Evolutionary conservation across 2,888 invertebrate species (phyloP).

Genomic region (Metellina segmentata): DNA sequence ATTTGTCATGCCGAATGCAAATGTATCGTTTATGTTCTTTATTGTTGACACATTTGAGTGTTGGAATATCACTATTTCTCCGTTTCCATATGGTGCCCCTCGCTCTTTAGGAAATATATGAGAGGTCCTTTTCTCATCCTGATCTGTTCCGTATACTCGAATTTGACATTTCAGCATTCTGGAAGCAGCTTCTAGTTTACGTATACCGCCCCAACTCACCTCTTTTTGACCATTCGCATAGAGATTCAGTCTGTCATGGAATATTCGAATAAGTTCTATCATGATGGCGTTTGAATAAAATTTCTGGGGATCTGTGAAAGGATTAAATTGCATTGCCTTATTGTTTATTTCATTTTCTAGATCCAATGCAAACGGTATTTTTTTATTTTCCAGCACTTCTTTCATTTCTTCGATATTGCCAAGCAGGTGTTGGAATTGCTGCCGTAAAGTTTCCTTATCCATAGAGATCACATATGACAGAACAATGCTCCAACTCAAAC

Average conservation of each 20-base stretch:
- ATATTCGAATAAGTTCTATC: slow-evolving; percentile 1
- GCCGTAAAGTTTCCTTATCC: not conserved
- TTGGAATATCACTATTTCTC: slow-evolving; percentile 14
- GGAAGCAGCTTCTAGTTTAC: slow-evolving; percentile 34
- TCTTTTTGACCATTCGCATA: not conserved
- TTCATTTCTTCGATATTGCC: not conserved
- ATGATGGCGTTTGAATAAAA: slow-evolving; percentile 9
- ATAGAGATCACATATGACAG: slow-evolving; percentile 16
- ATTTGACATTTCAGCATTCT: slow-evolving; percentile 29
- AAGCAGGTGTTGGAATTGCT: not conserved
- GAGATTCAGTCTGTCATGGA: slow-evolving; percentile 15
- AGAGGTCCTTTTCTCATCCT: not conserved
- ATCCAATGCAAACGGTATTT: too few relatives aligned
- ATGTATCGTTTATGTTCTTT: not conserved
- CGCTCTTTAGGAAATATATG: not conserved
- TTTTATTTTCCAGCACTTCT: not conserved
- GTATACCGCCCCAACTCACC: not conserved
- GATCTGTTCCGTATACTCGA: not conserved
- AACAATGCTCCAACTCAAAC: slow-evolving; percentile 10
- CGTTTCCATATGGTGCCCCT: not conserved
- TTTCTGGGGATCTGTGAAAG: slow-evolving; percentile 13
- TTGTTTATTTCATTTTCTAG: not conserved
- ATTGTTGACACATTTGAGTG: not conserved
- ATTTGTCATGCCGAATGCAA: slow-evolving; percentile 9
- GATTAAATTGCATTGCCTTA: slow-evolving; percentile 33